A percentile compares a stretch with the other conserved stretches of the same genome.
Conservation (phyloP, 2,888 invertebrate species). For the Perizoma flavofasciatum region DNA sequence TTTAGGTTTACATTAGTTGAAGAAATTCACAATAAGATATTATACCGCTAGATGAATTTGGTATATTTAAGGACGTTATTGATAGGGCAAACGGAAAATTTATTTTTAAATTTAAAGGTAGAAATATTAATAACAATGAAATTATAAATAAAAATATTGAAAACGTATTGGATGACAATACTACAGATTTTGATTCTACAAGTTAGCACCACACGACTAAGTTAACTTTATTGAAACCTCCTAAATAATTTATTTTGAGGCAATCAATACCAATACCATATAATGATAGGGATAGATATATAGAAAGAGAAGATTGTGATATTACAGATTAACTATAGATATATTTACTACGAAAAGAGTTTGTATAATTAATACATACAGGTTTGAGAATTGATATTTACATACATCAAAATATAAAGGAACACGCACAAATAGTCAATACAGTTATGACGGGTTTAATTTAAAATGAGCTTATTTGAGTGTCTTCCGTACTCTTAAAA, state of each 20-base stretch:
- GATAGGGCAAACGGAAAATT: slow-evolving; percentile 30
- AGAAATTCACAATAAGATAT: neutral
- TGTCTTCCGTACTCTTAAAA: too few species aligned
- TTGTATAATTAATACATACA: slow-evolving; percentile 19
- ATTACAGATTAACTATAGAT: slow-evolving; percentile 34
- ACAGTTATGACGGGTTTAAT: slow-evolving; percentile 1
- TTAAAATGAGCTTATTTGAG: slow-evolving; percentile 10
- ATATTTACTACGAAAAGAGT: slow-evolving; percentile 12
- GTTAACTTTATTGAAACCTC: slow-evolving; percentile 24
- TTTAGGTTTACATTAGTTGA: slow-evolving; percentile 1
- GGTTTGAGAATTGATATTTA: slow-evolving; percentile 28
- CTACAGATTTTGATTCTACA: slow-evolving; percentile 22
- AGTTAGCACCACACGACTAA: slow-evolving; percentile 72
- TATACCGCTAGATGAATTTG: neutral
- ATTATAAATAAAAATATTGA: neutral
- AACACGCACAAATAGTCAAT: slow-evolving; percentile 7
- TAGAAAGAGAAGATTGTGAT: slow-evolving; percentile 8
- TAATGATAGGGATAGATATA: neutral
- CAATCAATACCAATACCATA: slow-evolving; percentile 6
- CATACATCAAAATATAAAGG: slow-evolving; percentile 36
- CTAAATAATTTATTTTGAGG: neutral
- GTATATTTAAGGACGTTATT: slow-evolving; percentile 32
- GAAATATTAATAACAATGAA: neutral
- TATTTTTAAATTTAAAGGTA: neutral
- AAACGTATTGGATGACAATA: neutral